Base-by-base conservation (phyloP, 2,797 vertebrate species). In the Salmo trutta region DNA sequence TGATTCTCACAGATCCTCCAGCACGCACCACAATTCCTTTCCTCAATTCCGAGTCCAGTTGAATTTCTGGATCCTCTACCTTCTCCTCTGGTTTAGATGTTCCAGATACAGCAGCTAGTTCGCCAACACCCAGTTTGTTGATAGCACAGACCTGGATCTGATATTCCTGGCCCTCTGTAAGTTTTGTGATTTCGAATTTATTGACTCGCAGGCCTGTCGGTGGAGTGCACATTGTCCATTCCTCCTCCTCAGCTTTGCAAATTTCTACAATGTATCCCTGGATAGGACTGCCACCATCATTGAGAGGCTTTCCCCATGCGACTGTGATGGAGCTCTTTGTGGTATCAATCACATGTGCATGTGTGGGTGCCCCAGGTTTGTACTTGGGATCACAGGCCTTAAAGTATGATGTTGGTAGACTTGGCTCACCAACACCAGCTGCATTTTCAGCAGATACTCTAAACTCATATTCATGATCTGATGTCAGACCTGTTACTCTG, bases 381-480 rank as follows among this genome's bases (percentile, higher is more conserved):
- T 97, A 99, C 85, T 97, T 94, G 0, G 98, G 97, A 89, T 99
- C 97, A 89, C 93, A 94, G 77, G 98, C 98, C 91, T 96, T 99
- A 87, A 94, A 98, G 87, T 95, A 97, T 78, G 96, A 92, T 86
- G 96, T 97, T 87, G 95, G 90, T 83, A 97, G 95, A 84, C 96
- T 97, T 89, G 96, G 94, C 83, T 96, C 97, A 88, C 98, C 96
- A 74, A 95, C 76, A 90, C 98, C 98, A 90, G 97, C 97, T 79
- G 93, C 90, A 89, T 99, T 99, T 94, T 99, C 98, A 89, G 98
- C 98, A 88, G 96, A 93, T 81, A 98, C 94, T 95, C 96, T 96
- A 87, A 97, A 99, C 91, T 99, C 98, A 82, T 99, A 99, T 80
- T 99, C 97, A 81, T 99, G 98, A 73, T 94, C 95, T 77, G 96